Evolutionary conservation across 1,140 invertebrate species (phyloP), one percentile per base, ranked within the genome.

Genomic region (Brachionus koreanus): DNA sequence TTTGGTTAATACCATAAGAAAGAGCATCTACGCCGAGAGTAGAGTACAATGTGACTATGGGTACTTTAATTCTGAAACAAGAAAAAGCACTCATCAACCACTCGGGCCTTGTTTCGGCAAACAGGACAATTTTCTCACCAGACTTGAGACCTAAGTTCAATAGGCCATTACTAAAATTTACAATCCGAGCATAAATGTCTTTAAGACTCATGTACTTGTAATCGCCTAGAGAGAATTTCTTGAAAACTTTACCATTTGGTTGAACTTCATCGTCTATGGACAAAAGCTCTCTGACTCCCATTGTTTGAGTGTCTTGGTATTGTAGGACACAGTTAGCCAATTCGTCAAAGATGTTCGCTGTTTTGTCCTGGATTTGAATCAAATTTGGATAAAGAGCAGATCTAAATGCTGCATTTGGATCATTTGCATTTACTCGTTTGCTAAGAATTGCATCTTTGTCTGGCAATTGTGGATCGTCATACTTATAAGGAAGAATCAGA

Each of bases 21-120:
- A 82, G 12, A 3, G 95, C 97, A 6, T 98, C 96, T 84, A 98
- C 95, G 4, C 96, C 96, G 0, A 98, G 90, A 0, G 96, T 99
- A 0, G 97, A 94, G 87, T 98, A 99, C 82, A 99, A 92, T 0
- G 97, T 99, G 0, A 97, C 95, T 84, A 98, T 93, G 84, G 94
- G 92, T 86, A 95, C 93, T 87, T 94, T 95, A 87, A 94, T 94
- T 86, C 94, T 96, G 88, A 98, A 96, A 87, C 94, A 93, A 61
- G 94, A 94, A 86, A 97, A 93, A 5, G 95, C 94, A 0, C 95
- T 93, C 43, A 98, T 92, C 91, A 98, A 93, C 96, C 97, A 99
- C 90, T 99, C 96, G 25, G 93, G 93, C 83, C 96, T 90, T 0
- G 97, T 99, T 90, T 99, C 97, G 0, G 96, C 94, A 89, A 98